Evolutionary conservation across 2,888 invertebrate species (phyloP).

Genomic region (Buathra laborator): DNA sequence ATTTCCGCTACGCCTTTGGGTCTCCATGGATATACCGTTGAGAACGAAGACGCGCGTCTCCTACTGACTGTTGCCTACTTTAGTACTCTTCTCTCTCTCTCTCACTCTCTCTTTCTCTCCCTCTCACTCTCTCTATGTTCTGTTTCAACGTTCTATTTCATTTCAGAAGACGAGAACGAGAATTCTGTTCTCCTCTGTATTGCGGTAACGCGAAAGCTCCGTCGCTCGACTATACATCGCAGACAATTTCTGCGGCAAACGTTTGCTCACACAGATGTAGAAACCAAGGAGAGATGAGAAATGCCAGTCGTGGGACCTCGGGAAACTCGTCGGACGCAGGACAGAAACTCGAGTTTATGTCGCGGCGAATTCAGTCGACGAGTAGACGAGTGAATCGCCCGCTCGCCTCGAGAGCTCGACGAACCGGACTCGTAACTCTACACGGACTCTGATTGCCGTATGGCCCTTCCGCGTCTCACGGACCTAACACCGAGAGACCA

Average conservation of each 20-base stretch:
- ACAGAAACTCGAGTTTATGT: conserved; percentile 66
- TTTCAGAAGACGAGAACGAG: conserved; percentile 1
- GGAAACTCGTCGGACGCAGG: conserved; percentile 44
- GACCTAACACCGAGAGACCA: conserved; percentile 42
- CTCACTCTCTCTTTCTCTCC: no score
- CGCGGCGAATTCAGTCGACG: conserved; percentile 49
- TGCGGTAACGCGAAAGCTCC: conserved; percentile 24
- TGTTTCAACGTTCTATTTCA: background rate
- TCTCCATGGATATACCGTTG: conserved; percentile 15
- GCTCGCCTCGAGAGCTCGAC: conserved; percentile 51
- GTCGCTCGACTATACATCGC: conserved; percentile 11
- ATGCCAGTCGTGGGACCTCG: conserved; percentile 52
- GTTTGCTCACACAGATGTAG: conserved; percentile 15
- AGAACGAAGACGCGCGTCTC: conserved; percentile 36
- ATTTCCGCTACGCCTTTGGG: conserved; percentile 11
- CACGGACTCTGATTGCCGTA: conserved; percentile 80
- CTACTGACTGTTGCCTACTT: background rate
- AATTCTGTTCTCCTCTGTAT: conserved; percentile 10
- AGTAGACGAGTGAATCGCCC: conserved; percentile 40
- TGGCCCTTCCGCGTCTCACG: conserved; percentile 61
- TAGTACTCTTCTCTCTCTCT: background rate
- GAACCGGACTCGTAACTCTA: conserved; percentile 74
- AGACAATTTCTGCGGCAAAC: conserved; percentile 47
- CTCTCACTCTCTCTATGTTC: no score
- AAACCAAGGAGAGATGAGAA: conserved; percentile 59